phyloP scores from a whole-genome alignment of 2,888 invertebrate genomes.

The Melanotus villosus region DNA sequence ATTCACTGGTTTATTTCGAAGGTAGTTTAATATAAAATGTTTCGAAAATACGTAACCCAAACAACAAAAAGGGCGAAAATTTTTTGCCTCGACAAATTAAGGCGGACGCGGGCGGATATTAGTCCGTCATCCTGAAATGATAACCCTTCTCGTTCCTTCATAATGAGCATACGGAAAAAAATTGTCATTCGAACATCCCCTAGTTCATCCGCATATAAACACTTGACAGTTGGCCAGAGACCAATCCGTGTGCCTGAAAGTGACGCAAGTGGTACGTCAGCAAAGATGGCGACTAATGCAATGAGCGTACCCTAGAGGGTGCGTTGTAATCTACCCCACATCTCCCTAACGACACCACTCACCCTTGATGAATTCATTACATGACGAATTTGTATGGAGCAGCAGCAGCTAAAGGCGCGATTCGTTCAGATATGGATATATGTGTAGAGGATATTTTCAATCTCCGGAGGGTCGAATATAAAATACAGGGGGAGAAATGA shows the following conservation, averaged over 20 bases:
- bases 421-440: slow-evolving; percentile 47
- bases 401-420: slow-evolving; percentile 45
- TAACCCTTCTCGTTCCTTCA: slow-evolving; percentile 37
- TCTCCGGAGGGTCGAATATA: slow-evolving; percentile 46
- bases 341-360: slow-evolving; percentile 50
- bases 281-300: slow-evolving; percentile 60
- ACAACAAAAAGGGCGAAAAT: too few relatives aligned
- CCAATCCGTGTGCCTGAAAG: slow-evolving; percentile 51
- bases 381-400: slow-evolving; percentile 45
- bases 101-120: too few relatives aligned
- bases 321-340: slow-evolving; percentile 51
- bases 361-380: slow-evolving; percentile 51
- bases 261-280: slow-evolving; percentile 56
- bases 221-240: slow-evolving; percentile 47
- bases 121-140: too few relatives aligned
- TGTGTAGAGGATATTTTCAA: slow-evolving; percentile 48
- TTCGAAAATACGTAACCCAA: too few relatives aligned
- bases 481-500: slow-evolving; percentile 42
- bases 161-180: slow-evolving; percentile 23
- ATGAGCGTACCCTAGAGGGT: slow-evolving; percentile 54
- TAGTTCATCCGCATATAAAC: slow-evolving; percentile 47
- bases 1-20: too few relatives aligned
- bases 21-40: too few relatives aligned
- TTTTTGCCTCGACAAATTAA: too few relatives aligned
- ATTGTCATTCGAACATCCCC: slow-evolving; percentile 47